Evolutionary conservation across 2,888 invertebrate species (phyloP).

Genomic region (Andrena haemorrhoa): DNA sequence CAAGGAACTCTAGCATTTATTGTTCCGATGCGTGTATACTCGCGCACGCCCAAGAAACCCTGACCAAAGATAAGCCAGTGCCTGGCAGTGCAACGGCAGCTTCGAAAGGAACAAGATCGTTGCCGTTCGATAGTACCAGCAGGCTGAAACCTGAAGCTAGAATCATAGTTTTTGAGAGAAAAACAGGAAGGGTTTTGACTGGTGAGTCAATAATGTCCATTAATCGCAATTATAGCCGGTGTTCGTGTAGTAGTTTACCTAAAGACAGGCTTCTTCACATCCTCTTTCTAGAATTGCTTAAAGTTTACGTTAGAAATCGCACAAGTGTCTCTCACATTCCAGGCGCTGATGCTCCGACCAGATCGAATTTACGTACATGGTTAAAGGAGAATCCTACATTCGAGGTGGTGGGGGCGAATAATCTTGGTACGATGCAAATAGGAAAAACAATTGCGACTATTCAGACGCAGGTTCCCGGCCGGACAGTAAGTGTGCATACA

Average conservation of each 20-base stretch:
- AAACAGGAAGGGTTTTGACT: constrained; percentile 89
- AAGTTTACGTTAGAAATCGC: no score
- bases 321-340: constrained; percentile 81
- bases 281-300: no score
- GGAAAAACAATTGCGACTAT: constrained; percentile 79
- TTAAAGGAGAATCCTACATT: constrained; percentile 94
- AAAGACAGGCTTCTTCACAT: no score
- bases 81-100: constrained; percentile 57
- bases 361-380: constrained; percentile 92
- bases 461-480: constrained; percentile 69
- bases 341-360: constrained; percentile 94
- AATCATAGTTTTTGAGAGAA: constrained; percentile 93
- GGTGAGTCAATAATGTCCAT: constrained; percentile 77
- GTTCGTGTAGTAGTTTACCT: no score
- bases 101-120: constrained; percentile 74
- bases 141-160: constrained; percentile 78
- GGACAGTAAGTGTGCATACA: constrained; percentile 58
- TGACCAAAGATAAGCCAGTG: constrained; percentile 80
- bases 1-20: constrained; percentile 93
- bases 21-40: constrained; percentile 95
- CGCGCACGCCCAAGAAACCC: constrained; percentile 91
- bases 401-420: constrained; percentile 90
- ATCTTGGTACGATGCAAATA: constrained; percentile 77
- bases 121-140: constrained; percentile 65
- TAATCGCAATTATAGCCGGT: no score